These are phyloP conservation scores for Tachuris rubrigastra DNA, from an alignment of 2,113 vertebrate species.

Conservation along the genomic window DNA sequence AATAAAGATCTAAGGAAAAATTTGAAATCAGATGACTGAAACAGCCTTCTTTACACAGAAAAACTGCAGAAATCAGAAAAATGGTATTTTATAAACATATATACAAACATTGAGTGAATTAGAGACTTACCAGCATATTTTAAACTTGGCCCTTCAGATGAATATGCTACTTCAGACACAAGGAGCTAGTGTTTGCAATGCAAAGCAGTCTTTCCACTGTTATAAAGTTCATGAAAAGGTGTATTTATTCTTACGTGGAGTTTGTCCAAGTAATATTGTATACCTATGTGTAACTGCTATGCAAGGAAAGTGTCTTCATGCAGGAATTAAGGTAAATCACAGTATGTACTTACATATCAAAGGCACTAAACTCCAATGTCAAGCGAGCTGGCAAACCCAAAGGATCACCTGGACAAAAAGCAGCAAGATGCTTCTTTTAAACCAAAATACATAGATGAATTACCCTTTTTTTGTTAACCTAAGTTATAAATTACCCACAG, in stretches of 20 bases:
- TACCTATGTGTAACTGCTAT: background rate
- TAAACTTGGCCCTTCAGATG: background rate
- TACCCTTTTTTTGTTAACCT: background rate
- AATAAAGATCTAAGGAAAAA: background rate
- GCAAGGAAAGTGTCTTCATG: background rate
- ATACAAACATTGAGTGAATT: background rate
- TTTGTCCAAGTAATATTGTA: background rate
- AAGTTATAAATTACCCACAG: background rate
- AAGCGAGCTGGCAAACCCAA: conserved; percentile 90
- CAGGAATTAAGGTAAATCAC: background rate
- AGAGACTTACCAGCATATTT: background rate
- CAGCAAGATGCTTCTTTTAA: background rate
- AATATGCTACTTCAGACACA: background rate
- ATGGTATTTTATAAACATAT: background rate
- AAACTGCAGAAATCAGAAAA: background rate
- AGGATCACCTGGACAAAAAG: conserved; percentile 85
- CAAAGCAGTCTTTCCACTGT: background rate
- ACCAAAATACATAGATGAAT: background rate
- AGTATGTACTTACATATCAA: conserved; percentile 88
- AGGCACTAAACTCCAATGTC: conserved; percentile 95
- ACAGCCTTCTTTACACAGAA: background rate
- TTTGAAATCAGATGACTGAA: background rate
- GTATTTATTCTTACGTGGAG: background rate
- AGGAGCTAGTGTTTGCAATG: background rate
- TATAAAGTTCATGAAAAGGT: fast-evolving